phyloP scores from a whole-genome alignment of 2,888 invertebrate genomes.

The Corythucha ciliata region DNA sequence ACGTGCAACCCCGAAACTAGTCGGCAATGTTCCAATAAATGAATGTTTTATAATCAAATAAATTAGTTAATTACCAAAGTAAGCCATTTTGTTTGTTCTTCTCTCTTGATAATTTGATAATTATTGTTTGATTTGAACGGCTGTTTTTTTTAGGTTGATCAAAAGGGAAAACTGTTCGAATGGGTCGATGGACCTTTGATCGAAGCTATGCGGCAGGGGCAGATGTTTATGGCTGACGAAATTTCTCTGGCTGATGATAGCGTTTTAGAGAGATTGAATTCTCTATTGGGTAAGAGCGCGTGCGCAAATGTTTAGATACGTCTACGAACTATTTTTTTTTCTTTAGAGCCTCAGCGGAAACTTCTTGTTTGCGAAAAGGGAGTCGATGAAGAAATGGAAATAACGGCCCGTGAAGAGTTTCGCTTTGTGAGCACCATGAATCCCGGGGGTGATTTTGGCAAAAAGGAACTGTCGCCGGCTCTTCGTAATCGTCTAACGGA shows the following conservation, averaged over 20 bases:
- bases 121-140: not conserved
- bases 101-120: no score
- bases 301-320: not conserved
- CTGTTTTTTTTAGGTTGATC: slow-evolving; percentile 17
- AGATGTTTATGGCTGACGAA: slow-evolving; percentile 91
- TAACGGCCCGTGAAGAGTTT: slow-evolving; percentile 63
- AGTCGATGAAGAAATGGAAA: slow-evolving; percentile 42
- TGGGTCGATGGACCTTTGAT: slow-evolving; percentile 97
- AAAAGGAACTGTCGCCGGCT: slow-evolving; percentile 96
- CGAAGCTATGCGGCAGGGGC: slow-evolving; percentile 77
- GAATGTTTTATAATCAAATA: no score
- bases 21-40: no score
- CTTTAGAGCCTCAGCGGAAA: slow-evolving; percentile 75
- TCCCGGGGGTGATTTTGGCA: slow-evolving; percentile 98
- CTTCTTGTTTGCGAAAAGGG: slow-evolving; percentile 81
- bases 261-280: slow-evolving; percentile 93
- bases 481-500: slow-evolving; percentile 95
- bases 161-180: slow-evolving; percentile 61
- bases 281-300: slow-evolving; percentile 56
- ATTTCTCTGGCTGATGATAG: slow-evolving; percentile 98
- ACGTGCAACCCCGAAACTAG: no score
- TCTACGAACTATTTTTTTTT: slow-evolving; percentile 19
- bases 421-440: slow-evolving; percentile 98
- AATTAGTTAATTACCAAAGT: no score
- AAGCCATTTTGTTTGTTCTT: no score